phyloP scores from a whole-genome alignment of 2,888 invertebrate species.

The Anodontia alba region DNA sequence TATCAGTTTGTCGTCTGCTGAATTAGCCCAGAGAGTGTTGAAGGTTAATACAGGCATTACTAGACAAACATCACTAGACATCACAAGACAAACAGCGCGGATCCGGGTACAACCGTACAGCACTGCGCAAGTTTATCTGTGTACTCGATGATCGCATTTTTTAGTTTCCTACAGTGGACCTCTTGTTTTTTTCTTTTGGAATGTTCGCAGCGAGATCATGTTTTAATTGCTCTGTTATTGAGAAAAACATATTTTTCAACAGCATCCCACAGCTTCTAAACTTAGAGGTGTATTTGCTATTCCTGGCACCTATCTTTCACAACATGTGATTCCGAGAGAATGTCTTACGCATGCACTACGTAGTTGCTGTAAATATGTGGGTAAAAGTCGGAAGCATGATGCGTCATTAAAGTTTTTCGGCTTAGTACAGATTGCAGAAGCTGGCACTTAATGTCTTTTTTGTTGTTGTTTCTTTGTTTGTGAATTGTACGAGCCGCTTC shows the following conservation, averaged over 20 bases:
- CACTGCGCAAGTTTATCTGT: too few species aligned
- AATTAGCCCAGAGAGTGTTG: too few species aligned
- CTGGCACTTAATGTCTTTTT: neutral
- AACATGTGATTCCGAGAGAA: neutral
- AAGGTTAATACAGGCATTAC: too few species aligned
- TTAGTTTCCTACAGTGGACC: too few species aligned
- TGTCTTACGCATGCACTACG: neutral
- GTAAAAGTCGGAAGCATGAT: neutral
- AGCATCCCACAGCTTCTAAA: conserved; percentile 11
- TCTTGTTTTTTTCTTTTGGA: too few species aligned
- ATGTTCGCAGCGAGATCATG: neutral
- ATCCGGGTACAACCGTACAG: too few species aligned
- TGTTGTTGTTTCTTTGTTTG: neutral
- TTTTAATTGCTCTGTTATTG: neutral
- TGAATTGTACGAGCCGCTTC: too few species aligned
- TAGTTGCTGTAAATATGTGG: neutral
- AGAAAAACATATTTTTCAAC: conserved; percentile 11
- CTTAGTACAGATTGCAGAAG: neutral
- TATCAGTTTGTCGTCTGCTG: too few species aligned
- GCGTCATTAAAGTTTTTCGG: neutral
- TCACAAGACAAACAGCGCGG: too few species aligned
- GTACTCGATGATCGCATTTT: too few species aligned
- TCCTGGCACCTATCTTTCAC: neutral
- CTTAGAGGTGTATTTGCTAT: conserved; percentile 13
- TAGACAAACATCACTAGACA: too few species aligned